A percentile compares a stretch with the other conserved stretches of the same genome.
phyloP scores from a whole-genome alignment of 2,113 vertebrate species.

The Donacobius atricapilla region DNA sequence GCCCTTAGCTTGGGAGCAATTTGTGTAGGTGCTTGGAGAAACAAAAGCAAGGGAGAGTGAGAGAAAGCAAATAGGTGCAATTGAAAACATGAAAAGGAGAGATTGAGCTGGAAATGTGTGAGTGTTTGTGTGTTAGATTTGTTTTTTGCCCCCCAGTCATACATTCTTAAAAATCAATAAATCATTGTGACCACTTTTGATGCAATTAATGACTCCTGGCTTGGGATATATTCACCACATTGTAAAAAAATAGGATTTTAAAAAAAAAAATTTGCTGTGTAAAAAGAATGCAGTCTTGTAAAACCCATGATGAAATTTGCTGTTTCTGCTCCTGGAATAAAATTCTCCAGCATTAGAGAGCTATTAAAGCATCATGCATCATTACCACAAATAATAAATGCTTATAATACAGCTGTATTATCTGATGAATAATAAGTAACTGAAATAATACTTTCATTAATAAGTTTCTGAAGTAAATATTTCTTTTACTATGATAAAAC shows the following conservation, averaged over 20 bases:
- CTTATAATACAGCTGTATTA: not conserved
- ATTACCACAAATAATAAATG: conserved; percentile 22
- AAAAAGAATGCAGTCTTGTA: not conserved
- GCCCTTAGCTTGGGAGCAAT: not conserved
- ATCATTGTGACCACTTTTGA: not conserved
- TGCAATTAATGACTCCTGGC: not conserved
- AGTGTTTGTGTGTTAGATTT: not conserved
- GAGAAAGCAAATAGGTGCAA: not conserved
- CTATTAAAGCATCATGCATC: conserved; percentile 1
- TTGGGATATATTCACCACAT: not conserved
- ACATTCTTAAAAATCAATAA: not conserved
- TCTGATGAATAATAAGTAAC: conserved; percentile 16
- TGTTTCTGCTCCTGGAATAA: not conserved
- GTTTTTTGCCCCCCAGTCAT: not conserved
- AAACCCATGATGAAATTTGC: not conserved
- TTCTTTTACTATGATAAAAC: not conserved
- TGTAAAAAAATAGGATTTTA: not conserved
- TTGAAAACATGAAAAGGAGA: not conserved
- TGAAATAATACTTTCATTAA: not conserved
- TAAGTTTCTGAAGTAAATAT: not conserved
- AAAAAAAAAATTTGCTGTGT: not conserved
- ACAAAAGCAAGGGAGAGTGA: not conserved
- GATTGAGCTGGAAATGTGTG: not conserved
- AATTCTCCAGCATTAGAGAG: not conserved
- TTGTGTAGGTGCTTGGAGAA: not conserved